Percentiles rank a stretch among this genome's conserved stretches.
Conservation (phyloP, 2,888 invertebrate genomes). For the Lysandra bellargus region DNA sequence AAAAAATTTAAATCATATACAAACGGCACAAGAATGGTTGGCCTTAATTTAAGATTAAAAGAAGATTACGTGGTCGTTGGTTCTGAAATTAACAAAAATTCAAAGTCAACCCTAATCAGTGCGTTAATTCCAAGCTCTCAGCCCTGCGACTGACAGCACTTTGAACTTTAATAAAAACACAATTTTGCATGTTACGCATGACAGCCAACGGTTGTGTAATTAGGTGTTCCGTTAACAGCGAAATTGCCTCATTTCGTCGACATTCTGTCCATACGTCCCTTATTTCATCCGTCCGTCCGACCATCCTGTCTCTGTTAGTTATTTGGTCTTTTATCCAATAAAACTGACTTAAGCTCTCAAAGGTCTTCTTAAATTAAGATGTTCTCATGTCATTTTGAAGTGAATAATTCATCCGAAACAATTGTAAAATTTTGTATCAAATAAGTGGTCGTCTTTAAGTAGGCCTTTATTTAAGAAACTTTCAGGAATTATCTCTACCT, state of each 20-base stretch:
- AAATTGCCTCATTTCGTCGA: constrained; percentile 32
- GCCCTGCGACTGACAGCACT: constrained; percentile 2
- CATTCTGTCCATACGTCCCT: constrained; percentile 4
- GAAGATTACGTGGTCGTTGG: neutral
- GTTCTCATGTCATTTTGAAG: neutral
- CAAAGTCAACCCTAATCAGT: neutral
- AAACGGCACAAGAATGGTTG: neutral
- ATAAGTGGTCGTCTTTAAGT: too few relatives aligned
- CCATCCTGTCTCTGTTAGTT: neutral
- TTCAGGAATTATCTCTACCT: too few relatives aligned
- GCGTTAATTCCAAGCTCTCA: neutral
- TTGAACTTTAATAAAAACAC: constrained; percentile 29
- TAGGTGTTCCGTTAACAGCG: constrained; percentile 32
- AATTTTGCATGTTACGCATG: constrained; percentile 30
- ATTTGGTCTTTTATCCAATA: neutral
- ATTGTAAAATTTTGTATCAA: too few relatives aligned
- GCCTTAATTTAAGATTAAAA: neutral
- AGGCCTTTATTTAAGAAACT: too few relatives aligned
- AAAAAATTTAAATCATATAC: neutral
- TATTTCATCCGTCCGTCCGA: neutral
- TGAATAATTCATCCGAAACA: too few relatives aligned
- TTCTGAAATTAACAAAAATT: neutral
- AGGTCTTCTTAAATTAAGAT: neutral
- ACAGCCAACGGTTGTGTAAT: constrained; percentile 32
- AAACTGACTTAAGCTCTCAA: neutral